Evolutionary conservation across 1,140 invertebrate genomes (phyloP), one percentile per base, ranked within the genome.

Genomic region (Heliconius hewitsoni): DNA sequence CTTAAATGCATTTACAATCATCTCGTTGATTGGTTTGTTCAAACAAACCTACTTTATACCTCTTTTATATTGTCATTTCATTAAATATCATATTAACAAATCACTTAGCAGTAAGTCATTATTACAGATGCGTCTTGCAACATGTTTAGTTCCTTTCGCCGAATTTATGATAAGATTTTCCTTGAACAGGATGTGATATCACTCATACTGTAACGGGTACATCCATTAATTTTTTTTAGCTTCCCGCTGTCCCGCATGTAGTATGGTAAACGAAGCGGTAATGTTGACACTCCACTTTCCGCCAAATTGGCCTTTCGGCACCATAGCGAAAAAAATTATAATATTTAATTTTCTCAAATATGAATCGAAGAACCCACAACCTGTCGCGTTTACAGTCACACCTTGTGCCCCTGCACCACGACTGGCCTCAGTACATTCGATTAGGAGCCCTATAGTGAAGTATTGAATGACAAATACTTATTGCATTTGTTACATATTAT

Each of bases 381-480:
- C 13, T 13, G 42, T 46, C 11, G 3, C 11, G 42, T 46, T 46
- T 13, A 46, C 39, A 42, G 39, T 11, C 9, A 42, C 42, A 13
- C 11, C 11, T 13, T 46, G 42, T 16, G 42, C 42, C 42, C 42
- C 42, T 13, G 42, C 42, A 3, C 42, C 42, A 46, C 42, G 42
- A 16, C 13, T 46, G 42, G 42, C 42, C 13, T 16, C 42, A 46
- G n/a, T 60, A 60, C 55, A 60, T 60, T 60, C 23, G 60, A 66
- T 66, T 66, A 66, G 60, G 60, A 66, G 60, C 60, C 60, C 60
- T 16, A 66, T 30, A 66, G 60, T 66, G 60, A 30, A 66, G 60
- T 66, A 66, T 66, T 66, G 60, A 66, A 66, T 66, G 60, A 66
- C 60, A 66, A 66, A 66, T 11, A 66, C 60, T 66, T 66, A 66